Conservation (phyloP, 2,797 vertebrate genomes). For the Coilia nasus region DNA sequence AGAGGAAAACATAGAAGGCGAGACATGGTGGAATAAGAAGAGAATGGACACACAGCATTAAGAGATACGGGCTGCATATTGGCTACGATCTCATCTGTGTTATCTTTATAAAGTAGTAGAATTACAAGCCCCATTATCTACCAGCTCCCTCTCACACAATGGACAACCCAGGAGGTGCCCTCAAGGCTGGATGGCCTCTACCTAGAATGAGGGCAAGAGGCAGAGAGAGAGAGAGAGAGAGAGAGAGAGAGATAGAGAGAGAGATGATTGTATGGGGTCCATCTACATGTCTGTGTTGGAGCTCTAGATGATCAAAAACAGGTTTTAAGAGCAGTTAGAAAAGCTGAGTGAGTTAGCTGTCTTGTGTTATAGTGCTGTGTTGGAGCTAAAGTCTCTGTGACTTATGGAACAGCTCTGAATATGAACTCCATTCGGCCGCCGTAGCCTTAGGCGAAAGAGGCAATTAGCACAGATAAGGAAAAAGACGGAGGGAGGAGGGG, state of each 20-base stretch:
- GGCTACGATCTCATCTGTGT: slow-evolving; percentile 42
- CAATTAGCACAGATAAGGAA: slow-evolving; percentile 43
- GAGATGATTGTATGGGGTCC: neutral
- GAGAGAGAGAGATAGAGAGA: neutral
- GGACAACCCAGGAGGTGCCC: slow-evolving; percentile 5
- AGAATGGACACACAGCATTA: neutral
- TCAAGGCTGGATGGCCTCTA: neutral
- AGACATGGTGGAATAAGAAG: neutral
- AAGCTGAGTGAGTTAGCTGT: slow-evolving; percentile 28
- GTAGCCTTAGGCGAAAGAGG: slow-evolving; percentile 46
- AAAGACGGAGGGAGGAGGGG: neutral
- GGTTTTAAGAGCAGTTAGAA: neutral
- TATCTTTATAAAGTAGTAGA: slow-evolving; percentile 49
- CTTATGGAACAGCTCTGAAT: slow-evolving; percentile 22
- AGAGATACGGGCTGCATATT: neutral
- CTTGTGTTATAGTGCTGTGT: neutral
- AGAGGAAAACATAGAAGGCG: neutral
- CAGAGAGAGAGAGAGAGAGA: neutral
- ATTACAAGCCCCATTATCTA: slow-evolving; percentile 48
- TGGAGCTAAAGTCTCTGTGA: neutral
- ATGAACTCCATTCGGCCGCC: slow-evolving; percentile 38
- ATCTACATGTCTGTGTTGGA: neutral
- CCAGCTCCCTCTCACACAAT: slow-evolving; percentile 33
- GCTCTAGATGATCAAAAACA: neutral
- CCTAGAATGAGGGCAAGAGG: slow-evolving; percentile 5